These are phyloP conservation scores for Phymorhynchus buccinoides DNA, from an alignment of 1,140 invertebrate species.

Conservation along the genomic window DNA sequence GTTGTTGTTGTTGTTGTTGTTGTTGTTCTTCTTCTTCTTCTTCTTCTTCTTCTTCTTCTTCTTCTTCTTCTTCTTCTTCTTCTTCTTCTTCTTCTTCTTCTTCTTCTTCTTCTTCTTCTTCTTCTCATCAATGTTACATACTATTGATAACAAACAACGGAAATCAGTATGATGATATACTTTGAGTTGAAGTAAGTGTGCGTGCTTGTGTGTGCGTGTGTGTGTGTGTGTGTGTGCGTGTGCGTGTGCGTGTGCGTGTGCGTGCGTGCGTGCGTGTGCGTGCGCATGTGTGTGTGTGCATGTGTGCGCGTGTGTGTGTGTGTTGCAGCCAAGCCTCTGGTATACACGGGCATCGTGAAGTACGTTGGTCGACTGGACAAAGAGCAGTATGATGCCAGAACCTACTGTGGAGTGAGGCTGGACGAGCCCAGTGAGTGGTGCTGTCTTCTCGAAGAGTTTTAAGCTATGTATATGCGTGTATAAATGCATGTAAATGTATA, in stretches of 20 bases:
- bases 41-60: no score
- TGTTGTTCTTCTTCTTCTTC: no score
- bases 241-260: background rate
- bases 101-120: no score
- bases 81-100: no score
- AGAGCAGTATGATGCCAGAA: constrained; percentile 51
- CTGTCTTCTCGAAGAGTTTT: constrained; percentile 6
- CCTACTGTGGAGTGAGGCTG: constrained; percentile 60
- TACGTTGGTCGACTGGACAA: constrained; percentile 60
- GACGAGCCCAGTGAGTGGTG: constrained; percentile 58
- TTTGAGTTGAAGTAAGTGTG: no score
- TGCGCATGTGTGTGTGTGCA: background rate
- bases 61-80: no score
- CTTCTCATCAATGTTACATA: no score
- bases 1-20: no score
- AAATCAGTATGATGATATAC: no score
- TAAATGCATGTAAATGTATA: background rate
- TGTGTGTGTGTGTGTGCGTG: background rate
- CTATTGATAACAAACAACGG: no score
- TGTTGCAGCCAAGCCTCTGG: constrained; percentile 56
- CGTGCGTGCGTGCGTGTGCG: background rate
- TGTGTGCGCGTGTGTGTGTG: constrained; percentile 9
- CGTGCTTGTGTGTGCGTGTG: no score
- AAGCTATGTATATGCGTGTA: background rate
- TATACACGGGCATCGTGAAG: constrained; percentile 65